These are phyloP conservation scores for Bufotes viridis DNA, from an alignment of 2,797 vertebrate genomes.

Conservation along the genomic window DNA sequence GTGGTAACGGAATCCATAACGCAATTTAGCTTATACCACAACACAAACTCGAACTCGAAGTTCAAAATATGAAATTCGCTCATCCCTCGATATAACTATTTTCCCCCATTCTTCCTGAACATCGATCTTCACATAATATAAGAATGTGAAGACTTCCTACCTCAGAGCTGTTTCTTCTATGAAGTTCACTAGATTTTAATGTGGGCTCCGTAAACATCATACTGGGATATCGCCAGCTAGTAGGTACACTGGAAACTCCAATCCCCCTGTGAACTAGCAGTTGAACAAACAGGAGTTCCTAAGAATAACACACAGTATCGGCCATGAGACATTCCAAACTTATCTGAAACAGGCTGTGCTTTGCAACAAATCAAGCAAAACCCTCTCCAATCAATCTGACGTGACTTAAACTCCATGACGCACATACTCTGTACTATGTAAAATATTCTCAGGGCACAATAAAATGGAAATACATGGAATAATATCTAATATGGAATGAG, in stretches of 20 bases:
- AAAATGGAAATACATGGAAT: background rate
- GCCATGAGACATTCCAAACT: conserved; percentile 48
- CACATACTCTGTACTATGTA: background rate
- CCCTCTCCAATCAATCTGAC: conserved; percentile 30
- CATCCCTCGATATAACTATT: background rate
- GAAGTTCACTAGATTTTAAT: conserved; percentile 43
- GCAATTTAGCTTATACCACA: too few species aligned
- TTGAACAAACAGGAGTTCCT: conserved; percentile 59
- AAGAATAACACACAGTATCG: conserved; percentile 51
- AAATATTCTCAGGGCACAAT: background rate
- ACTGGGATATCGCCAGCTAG: conserved; percentile 53
- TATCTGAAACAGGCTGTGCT: conserved; percentile 41
- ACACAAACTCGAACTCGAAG: too few species aligned
- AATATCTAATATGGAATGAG: too few species aligned
- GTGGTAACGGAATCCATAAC: too few species aligned
- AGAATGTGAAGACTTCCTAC: conserved; percentile 42
- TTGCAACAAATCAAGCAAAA: conserved; percentile 39
- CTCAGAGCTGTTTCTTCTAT: conserved; percentile 31
- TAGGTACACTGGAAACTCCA: conserved; percentile 61
- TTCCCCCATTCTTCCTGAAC: background rate
- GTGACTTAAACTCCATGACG: conserved; percentile 2
- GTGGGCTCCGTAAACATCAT: conserved; percentile 46
- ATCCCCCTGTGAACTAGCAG: conserved; percentile 44
- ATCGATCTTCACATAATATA: conserved; percentile 15
- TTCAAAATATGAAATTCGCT: too few species aligned